phyloP scores from a whole-genome alignment of 2,113 vertebrate species.

The Vulpes vulpes region DNA sequence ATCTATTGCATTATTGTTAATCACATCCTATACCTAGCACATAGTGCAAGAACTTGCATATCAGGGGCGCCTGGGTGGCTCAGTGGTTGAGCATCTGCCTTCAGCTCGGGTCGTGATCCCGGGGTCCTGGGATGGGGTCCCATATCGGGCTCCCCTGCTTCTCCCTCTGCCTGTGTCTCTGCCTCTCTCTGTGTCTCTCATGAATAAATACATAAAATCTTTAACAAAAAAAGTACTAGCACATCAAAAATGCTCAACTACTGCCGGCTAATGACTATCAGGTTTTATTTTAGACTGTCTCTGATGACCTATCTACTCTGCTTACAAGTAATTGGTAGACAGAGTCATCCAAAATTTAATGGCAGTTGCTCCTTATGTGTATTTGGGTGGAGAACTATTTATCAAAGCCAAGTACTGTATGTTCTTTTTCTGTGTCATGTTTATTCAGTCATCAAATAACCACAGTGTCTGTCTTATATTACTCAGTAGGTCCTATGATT shows the following conservation, averaged over 20 bases:
- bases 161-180: too few species aligned
- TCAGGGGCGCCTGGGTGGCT: too few species aligned
- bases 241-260: not conserved
- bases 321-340: not conserved
- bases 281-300: not conserved
- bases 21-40: not conserved
- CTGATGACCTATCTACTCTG: not conserved
- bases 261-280: not conserved
- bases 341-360: conserved; percentile 51
- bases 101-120: too few species aligned
- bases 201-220: too few species aligned
- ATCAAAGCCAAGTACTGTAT: conserved; percentile 72
- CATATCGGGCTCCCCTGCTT: too few species aligned
- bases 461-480: conserved; percentile 50
- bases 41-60: not conserved
- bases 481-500: conserved; percentile 67
- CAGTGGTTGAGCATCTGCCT: too few species aligned
- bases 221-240: not conserved
- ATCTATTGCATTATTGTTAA: not conserved
- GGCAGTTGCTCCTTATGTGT: conserved; percentile 29
- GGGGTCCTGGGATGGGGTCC: too few species aligned
- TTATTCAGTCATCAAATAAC: conserved; percentile 64
- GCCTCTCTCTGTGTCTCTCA: too few species aligned
- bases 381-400: conserved; percentile 79
- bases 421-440: conserved; percentile 69